Percentiles rank a stretch among this genome's conserved stretches.
Conservation (phyloP, 2,888 invertebrate genomes). For the Oligia fasciuncula region DNA sequence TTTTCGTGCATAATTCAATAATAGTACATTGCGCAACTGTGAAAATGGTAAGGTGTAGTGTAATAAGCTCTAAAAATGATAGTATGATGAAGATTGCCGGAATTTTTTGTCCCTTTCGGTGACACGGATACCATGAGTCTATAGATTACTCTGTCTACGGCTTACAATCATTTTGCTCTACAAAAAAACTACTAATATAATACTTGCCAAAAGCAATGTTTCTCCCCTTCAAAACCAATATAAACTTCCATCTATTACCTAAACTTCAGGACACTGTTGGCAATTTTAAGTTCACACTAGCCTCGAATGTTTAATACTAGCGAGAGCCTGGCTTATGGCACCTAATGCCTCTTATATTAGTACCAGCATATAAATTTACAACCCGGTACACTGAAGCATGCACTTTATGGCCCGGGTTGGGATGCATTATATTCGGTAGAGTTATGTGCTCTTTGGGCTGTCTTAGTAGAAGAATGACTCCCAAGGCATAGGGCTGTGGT, state of each 20-base stretch:
- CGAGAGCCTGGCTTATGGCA: constrained; percentile 55
- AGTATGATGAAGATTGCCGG: too few species aligned
- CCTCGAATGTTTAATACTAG: constrained; percentile 46
- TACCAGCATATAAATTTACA: constrained; percentile 73
- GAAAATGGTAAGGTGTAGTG: too few species aligned
- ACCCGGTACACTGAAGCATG: constrained; percentile 70
- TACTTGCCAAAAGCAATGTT: not conserved
- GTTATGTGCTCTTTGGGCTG: constrained; percentile 78
- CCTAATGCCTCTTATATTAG: constrained; percentile 70
- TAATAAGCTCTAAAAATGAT: too few species aligned
- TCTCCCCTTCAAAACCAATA: not conserved
- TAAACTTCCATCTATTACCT: constrained; percentile 17
- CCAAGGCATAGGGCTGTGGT: constrained; percentile 74
- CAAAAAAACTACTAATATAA: not conserved
- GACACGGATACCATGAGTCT: too few species aligned
- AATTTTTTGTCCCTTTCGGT: too few species aligned
- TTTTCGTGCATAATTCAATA: too few species aligned
- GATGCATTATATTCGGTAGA: constrained; percentile 77
- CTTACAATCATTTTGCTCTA: not conserved
- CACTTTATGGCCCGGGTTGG: constrained; percentile 76
- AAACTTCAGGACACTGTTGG: constrained; percentile 19
- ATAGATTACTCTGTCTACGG: too few species aligned
- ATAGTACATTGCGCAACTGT: too few species aligned
- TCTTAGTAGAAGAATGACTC: constrained; percentile 78
- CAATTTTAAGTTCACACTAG: constrained; percentile 45